phyloP scores from a whole-genome alignment of 2,797 vertebrate genomes.

The Pseudocheirus occidentalis region DNA sequence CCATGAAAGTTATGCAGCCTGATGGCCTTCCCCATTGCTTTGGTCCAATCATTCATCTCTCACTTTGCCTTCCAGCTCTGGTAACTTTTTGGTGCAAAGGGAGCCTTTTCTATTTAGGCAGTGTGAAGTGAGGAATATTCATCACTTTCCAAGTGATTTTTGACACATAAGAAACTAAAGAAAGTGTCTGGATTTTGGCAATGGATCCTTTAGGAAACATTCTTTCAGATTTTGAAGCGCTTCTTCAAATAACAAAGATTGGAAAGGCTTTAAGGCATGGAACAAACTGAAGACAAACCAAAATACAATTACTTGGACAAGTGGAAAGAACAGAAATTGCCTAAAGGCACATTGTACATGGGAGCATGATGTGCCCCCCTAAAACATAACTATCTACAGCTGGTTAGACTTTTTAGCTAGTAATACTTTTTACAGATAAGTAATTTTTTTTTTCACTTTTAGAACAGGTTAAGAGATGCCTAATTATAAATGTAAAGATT shows the following conservation, averaged over 20 bases:
- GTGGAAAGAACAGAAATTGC: conserved; percentile 19
- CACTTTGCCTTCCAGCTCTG: background rate
- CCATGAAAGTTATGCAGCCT: background rate
- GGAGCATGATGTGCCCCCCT: conserved; percentile 52
- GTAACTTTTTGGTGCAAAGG: background rate
- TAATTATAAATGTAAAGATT: conserved; percentile 35
- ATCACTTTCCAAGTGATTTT: background rate
- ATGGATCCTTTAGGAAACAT: conserved; percentile 39
- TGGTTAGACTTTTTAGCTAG: conserved; percentile 23
- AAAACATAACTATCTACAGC: conserved; percentile 56
- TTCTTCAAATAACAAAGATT: conserved; percentile 16
- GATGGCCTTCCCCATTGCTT: background rate
- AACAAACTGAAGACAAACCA: conserved; percentile 23
- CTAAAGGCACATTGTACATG: background rate
- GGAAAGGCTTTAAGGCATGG: conserved; percentile 60
- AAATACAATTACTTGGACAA: conserved; percentile 53
- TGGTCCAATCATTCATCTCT: no score
- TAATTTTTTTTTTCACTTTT: conserved; percentile 33
- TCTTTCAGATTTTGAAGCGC: conserved; percentile 55
- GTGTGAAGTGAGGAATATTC: background rate
- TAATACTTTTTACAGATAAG: conserved; percentile 53
- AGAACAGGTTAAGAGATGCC: conserved; percentile 53
- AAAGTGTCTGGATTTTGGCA: conserved; percentile 24
- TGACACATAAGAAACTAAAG: background rate
- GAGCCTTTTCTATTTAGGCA: background rate